Conservation (phyloP, 2,113 vertebrate genomes). For the Solea solea region DNA sequence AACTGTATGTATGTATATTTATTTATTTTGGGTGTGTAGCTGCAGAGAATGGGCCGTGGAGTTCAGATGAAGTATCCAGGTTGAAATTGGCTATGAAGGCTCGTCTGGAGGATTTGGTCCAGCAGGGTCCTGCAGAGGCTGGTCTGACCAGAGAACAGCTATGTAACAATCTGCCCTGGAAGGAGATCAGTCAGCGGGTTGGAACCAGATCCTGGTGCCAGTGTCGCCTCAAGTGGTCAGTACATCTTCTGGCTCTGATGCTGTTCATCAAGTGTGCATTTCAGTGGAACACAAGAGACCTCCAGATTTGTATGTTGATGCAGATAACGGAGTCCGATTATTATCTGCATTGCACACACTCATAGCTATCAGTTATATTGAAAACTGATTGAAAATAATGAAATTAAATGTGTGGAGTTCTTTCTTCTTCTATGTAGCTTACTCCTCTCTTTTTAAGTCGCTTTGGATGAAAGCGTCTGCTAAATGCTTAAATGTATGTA, state of each 20-base stretch:
- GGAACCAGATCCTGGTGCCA: slow-evolving; percentile 53
- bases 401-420: no score
- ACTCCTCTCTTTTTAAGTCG: no score
- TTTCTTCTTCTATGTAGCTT: no score
- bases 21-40: neutral
- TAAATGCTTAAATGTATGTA: neutral
- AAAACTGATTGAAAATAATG: no score
- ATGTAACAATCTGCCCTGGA: slow-evolving; percentile 71
- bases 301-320: no score
- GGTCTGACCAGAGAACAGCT: slow-evolving; percentile 57
- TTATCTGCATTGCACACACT: no score
- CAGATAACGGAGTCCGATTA: no score
- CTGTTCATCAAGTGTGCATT: no score
- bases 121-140: slow-evolving; percentile 13
- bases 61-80: slow-evolving; percentile 28
- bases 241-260: neutral
- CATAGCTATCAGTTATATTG: no score
- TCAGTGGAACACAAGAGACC: no score
- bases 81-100: slow-evolving; percentile 48
- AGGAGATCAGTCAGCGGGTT: slow-evolving; percentile 59
- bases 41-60: slow-evolving; percentile 23
- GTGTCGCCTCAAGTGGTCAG: slow-evolving; percentile 71
- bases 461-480: no score
- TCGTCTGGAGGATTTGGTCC: slow-evolving; percentile 40
- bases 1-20: no score